Conservation (phyloP, 2,113 vertebrate genomes). For the Ictalurus furcatus region DNA sequence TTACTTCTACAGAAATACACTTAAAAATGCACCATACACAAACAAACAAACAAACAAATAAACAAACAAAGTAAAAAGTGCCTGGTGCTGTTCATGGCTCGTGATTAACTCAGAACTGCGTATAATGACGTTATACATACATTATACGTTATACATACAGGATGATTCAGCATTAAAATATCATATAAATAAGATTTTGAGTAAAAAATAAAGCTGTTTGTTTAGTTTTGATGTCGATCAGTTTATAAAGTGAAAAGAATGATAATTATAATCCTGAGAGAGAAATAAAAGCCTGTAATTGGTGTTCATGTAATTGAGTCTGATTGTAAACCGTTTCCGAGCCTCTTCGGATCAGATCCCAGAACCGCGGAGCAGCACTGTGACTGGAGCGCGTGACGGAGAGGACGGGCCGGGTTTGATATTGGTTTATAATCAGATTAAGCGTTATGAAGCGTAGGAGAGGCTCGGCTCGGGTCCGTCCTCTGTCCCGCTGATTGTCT, state of each 20-base stretch:
- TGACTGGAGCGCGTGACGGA: slow-evolving; percentile 68
- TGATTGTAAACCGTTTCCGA: slow-evolving; percentile 68
- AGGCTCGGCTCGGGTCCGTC: slow-evolving; percentile 63
- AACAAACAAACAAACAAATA: background rate
- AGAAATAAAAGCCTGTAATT: slow-evolving; percentile 19
- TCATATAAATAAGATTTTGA: background rate
- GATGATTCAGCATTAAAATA: no score
- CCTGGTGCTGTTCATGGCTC: background rate
- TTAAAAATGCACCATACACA: background rate
- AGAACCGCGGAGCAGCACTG: slow-evolving; percentile 71
- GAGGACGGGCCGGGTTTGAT: slow-evolving; percentile 74
- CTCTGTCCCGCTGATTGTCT: slow-evolving; percentile 70
- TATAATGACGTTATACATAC: background rate
- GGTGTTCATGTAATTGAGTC: slow-evolving; percentile 67
- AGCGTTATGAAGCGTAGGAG: slow-evolving; percentile 77
- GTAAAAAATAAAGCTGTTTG: background rate
- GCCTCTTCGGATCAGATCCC: slow-evolving; percentile 71
- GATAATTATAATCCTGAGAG: background rate
- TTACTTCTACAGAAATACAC: background rate
- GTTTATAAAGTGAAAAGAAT: background rate
- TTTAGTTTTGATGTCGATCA: background rate
- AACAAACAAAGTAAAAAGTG: background rate
- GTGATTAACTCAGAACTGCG: background rate
- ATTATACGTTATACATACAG: background rate
- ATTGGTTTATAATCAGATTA: slow-evolving; percentile 79